These are phyloP conservation scores for Mythimna albipuncta DNA, from an alignment of 2,888 invertebrate species.

Conservation along the genomic window DNA sequence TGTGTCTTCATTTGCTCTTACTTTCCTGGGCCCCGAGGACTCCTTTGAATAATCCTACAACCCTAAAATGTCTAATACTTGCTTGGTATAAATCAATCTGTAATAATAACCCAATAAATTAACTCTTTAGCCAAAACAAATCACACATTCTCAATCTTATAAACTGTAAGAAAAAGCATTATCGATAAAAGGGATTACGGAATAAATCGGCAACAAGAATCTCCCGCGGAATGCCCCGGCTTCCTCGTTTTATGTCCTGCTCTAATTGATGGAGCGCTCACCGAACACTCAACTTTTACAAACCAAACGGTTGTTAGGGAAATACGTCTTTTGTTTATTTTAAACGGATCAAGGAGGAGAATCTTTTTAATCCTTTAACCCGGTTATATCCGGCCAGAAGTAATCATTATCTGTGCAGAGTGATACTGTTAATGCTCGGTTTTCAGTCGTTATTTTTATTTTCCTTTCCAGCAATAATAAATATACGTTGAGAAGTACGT, in stretches of 20 bases:
- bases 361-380: constrained; percentile 53
- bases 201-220: constrained; percentile 61
- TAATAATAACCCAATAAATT: background rate
- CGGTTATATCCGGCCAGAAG: constrained; percentile 25
- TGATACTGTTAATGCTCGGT: constrained; percentile 39
- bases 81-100: too few relatives aligned
- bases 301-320: constrained; percentile 47
- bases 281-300: constrained; percentile 51
- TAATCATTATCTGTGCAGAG: constrained; percentile 36
- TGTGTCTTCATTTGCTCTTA: too few relatives aligned
- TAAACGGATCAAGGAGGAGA: constrained; percentile 33
- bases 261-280: constrained; percentile 63
- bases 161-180: constrained; percentile 60
- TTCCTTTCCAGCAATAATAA: background rate
- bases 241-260: constrained; percentile 50
- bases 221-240: constrained; percentile 47
- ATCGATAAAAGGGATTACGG: constrained; percentile 58
- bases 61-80: too few relatives aligned
- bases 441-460: constrained; percentile 13
- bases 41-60: too few relatives aligned
- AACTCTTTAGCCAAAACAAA: constrained; percentile 34
- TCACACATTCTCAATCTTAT: constrained; percentile 48
- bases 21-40: too few relatives aligned
- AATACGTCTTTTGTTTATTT: constrained; percentile 61
- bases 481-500: constrained; percentile 2